These are phyloP conservation scores for Venturia canescens DNA, from an alignment of 1,140 invertebrate genomes.

Conservation along the genomic window DNA sequence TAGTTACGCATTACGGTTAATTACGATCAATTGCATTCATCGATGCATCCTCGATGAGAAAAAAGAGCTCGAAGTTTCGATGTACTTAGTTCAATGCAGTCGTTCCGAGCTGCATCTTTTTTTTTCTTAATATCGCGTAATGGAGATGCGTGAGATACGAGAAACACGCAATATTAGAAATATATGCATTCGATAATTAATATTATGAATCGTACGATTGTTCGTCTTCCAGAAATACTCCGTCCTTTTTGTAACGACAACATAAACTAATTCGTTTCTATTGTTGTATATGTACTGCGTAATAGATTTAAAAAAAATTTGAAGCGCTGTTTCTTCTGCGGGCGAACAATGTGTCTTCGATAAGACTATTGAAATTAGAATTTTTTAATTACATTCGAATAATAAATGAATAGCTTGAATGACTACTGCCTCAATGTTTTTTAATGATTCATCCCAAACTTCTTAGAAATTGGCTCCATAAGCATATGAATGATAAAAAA, in stretches of 20 bases:
- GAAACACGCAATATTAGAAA: slow-evolving; percentile 13
- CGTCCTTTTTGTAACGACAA: neutral
- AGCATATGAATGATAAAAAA: too few relatives aligned
- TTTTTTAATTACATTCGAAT: neutral
- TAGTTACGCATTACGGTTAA: neutral
- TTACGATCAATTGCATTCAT: neutral
- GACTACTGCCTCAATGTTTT: neutral
- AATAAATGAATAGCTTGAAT: neutral
- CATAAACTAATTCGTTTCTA: neutral
- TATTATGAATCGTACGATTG: neutral
- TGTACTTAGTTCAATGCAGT: slow-evolving; percentile 58
- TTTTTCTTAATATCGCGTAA: slow-evolving; percentile 63
- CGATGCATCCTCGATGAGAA: slow-evolving; percentile 29
- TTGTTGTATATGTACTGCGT: neutral
- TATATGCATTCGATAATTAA: neutral
- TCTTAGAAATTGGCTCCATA: too few relatives aligned
- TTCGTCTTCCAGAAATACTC: neutral
- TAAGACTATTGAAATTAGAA: neutral
- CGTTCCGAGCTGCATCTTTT: slow-evolving; percentile 58
- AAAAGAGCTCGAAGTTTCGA: slow-evolving; percentile 46
- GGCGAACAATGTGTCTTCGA: neutral
- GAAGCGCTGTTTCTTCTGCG: neutral
- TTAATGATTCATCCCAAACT: neutral
- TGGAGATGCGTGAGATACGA: slow-evolving; percentile 52
- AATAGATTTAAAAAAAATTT: neutral